phyloP scores from a whole-genome alignment of 2,888 invertebrate species.

The Onthophagus sagittarius region DNA sequence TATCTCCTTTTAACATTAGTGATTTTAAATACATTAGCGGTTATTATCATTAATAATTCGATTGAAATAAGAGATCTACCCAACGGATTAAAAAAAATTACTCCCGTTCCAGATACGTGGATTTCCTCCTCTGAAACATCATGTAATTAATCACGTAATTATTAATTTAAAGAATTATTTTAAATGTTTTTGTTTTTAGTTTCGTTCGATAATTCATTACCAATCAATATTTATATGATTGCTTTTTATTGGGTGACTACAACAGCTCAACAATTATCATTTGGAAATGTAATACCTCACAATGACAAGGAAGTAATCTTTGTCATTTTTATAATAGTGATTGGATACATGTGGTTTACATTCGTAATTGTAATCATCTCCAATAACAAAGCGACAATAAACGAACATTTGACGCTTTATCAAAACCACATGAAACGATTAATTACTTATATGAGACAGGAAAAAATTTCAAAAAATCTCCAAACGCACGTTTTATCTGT shows the following conservation, averaged over 20 bases:
- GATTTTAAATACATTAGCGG: slow-evolving; percentile 18
- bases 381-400: slow-evolving; percentile 30
- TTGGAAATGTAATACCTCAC: slow-evolving; percentile 25
- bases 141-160: slow-evolving; percentile 11
- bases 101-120: slow-evolving; percentile 14
- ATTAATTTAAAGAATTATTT: background rate
- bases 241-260: slow-evolving; percentile 27
- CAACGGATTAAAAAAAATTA: background rate
- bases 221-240: slow-evolving; percentile 25
- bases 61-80: background rate
- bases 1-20: slow-evolving; percentile 18
- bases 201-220: slow-evolving; percentile 17
- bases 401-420: slow-evolving; percentile 31
- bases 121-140: slow-evolving; percentile 4
- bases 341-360: slow-evolving; percentile 33
- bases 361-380: slow-evolving; percentile 32
- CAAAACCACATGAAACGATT: slow-evolving; percentile 34
- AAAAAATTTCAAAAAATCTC: slow-evolving; percentile 27
- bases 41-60: slow-evolving; percentile 16
- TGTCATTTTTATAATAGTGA: slow-evolving; percentile 23
- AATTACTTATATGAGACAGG: slow-evolving; percentile 29
- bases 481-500: slow-evolving; percentile 23
- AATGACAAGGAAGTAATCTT: slow-evolving; percentile 26
- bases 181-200: slow-evolving; percentile 16
- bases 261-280: slow-evolving; percentile 23